phyloP scores from a whole-genome alignment of 2,113 vertebrate species.

The Coturnix japonica region DNA sequence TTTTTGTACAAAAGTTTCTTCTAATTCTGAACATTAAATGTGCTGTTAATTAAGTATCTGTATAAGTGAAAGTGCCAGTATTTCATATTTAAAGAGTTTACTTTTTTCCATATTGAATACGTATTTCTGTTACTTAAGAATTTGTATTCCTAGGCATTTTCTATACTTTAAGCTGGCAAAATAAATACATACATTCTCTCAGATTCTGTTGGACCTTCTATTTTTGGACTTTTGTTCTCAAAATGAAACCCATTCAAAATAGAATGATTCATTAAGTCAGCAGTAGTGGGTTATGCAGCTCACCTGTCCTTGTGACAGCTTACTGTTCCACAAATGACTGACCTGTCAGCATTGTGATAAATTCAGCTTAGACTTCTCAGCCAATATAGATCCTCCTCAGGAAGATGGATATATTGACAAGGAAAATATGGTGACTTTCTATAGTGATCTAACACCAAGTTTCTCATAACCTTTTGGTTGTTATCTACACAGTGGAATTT shows the following conservation, averaged over 20 bases:
- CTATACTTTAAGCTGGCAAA: neutral
- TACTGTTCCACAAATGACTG: neutral
- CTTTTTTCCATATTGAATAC: too few relatives aligned
- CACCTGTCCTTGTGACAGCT: neutral
- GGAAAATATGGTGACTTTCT: neutral
- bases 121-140: neutral
- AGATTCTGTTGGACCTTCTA: neutral
- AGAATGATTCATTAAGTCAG: neutral
- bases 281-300: neutral
- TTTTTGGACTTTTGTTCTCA: neutral
- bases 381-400: neutral
- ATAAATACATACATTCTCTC: neutral
- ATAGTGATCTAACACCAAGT: neutral
- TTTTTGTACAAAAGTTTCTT: constrained; percentile 77
- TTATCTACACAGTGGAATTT: neutral
- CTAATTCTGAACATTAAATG: constrained; percentile 83
- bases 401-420: neutral
- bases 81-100: constrained; percentile 76
- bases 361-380: neutral
- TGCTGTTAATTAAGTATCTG: constrained; percentile 80
- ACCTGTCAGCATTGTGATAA: neutral
- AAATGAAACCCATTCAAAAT: neutral
- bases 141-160: neutral
- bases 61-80: constrained; percentile 66
- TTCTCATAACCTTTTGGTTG: neutral